Evolutionary conservation across 2,888 invertebrate species (phyloP), one percentile per base, ranked within the genome.

Genomic region (Ormyrus nitidulus): DNA sequence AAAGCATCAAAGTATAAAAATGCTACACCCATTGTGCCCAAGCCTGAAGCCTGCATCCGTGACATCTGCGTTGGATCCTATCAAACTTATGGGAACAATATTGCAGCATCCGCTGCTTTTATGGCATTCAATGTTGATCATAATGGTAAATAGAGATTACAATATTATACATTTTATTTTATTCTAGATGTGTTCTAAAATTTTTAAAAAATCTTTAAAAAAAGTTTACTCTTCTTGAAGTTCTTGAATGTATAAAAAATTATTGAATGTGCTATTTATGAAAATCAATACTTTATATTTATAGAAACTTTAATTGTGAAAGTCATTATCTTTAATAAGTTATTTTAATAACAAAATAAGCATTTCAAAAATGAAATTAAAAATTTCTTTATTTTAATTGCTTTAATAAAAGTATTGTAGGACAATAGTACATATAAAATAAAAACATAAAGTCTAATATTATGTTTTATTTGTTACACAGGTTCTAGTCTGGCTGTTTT

Each of bases 1-100:
- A 98, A 98, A 93, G 97, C 97, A 90, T 98, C 98, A 83, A 99
- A 99, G 92, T 99, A 97, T 92, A 99, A 98, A 94, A 99, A 99
- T 95, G 97, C 98, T 83, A 96, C 97, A 85, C 98, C 98, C 62
- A 97, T 98, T 88, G 95, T 97, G 88, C 98, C 98, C 58, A 98
- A 98, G 90, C 97, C 97, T 81, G 98, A 98, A 93, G 95, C 96
- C 84, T 95, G 96, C 92, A 90, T 94, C 84, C 94, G 96, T 85
- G 98, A 98, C 90, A 94, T 99, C 85, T 95, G 95, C 87, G 96
- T 98, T 80, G 98, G 97, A 49, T 97, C 96, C 53, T 96, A 98
- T 91, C 97, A 97, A 90, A 97, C 97, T 19, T 97, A 96, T 92
- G 98, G 98, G 80, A 98, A 98, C 91, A 98, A 98, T 91, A 98